phyloP scores from a whole-genome alignment of 2,888 invertebrate genomes.

The Myopa tessellatipennis region DNA sequence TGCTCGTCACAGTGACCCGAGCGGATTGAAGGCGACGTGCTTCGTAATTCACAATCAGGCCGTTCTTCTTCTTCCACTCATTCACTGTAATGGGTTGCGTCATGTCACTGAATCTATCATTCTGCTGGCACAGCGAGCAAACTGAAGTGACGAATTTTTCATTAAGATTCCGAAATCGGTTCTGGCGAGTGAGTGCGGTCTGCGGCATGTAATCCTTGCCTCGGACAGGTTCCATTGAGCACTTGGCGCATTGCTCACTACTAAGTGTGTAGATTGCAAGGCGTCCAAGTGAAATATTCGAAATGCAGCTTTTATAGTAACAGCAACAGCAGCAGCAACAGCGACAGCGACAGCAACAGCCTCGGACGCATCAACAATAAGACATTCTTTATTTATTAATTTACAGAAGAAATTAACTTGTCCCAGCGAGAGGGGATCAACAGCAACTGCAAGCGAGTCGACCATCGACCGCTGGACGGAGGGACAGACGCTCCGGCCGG shows the following conservation, averaged over 20 bases:
- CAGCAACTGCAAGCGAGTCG: background rate
- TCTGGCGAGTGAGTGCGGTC: background rate
- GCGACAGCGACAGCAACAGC: background rate
- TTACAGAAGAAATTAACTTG: constrained; percentile 57
- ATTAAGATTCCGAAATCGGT: no score
- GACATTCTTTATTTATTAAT: constrained; percentile 35
- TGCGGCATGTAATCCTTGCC: background rate
- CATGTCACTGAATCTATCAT: no score
- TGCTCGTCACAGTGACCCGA: no score
- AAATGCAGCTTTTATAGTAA: background rate
- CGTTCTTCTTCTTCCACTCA: no score
- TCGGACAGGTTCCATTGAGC: background rate
- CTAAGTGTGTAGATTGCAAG: background rate
- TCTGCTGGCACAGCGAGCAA: no score
- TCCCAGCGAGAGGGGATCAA: constrained; percentile 45
- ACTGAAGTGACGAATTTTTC: no score
- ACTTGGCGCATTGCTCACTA: background rate
- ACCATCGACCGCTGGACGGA: constrained; percentile 32
- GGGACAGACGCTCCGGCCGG: constrained; percentile 39
- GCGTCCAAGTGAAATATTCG: no score
- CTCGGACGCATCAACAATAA: constrained; percentile 27
- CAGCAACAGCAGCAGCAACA: background rate
- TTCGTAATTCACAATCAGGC: no score
- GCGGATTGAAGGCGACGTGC: no score
- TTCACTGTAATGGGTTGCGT: no score